phyloP scores from a whole-genome alignment of 2,888 invertebrate species.

The Spisula subtruncata region DNA sequence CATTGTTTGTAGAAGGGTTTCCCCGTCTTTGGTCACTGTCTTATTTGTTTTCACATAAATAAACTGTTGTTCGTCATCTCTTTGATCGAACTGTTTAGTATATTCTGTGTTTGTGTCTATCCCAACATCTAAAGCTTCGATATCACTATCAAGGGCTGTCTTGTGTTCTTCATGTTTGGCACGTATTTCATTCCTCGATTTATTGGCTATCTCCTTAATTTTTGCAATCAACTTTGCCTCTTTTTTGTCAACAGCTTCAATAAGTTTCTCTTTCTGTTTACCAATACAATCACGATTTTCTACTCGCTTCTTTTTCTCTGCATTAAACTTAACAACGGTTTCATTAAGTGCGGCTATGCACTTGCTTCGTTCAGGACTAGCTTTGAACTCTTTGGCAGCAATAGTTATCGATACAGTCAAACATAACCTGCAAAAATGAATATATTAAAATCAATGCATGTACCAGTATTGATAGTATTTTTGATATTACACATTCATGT shows the following conservation, averaged over 20 bases:
- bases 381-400: constrained; percentile 30
- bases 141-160: constrained; percentile 20
- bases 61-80: constrained; percentile 17
- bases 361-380: constrained; percentile 1
- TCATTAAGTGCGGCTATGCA: constrained; percentile 3
- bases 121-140: constrained; percentile 16
- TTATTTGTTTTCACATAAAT: constrained; percentile 24
- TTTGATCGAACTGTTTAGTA: neutral
- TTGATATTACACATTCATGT: too few relatives aligned
- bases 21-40: constrained; percentile 26
- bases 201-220: constrained; percentile 25
- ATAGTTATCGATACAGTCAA: constrained; percentile 1
- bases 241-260: constrained; percentile 11
- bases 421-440: constrained; percentile 10
- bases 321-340: constrained; percentile 6
- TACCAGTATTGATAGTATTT: too few relatives aligned
- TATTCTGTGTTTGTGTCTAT: neutral
- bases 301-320: constrained; percentile 20
- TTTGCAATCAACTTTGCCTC: constrained; percentile 21
- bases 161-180: constrained; percentile 35
- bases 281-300: constrained; percentile 26
- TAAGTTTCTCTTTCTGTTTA: constrained; percentile 4
- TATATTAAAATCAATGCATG: too few relatives aligned
- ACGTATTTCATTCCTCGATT: constrained; percentile 25
- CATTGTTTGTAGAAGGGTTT: constrained; percentile 22